Percentiles rank a stretch among this genome's conserved stretches.
Conservation (phyloP, 1,140 invertebrate genomes). For the Hypsibius dujardini region DNA sequence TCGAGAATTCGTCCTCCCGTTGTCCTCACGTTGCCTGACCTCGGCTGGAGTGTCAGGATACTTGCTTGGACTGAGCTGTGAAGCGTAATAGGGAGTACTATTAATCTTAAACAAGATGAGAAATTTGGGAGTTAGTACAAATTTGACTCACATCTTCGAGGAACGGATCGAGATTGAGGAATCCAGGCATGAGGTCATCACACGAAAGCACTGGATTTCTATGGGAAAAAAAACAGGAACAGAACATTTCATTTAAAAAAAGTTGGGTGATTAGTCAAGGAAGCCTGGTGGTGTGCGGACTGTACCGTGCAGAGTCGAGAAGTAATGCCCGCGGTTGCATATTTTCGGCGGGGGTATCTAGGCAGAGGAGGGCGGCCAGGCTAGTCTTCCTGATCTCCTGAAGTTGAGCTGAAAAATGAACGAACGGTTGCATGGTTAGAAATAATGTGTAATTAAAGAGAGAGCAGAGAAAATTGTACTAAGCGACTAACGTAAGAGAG, state of each 20-base stretch:
- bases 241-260: background rate
- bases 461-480: background rate
- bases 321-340: background rate
- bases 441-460: background rate
- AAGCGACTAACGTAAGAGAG: background rate
- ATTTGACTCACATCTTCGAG: background rate
- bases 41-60: background rate
- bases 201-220: background rate
- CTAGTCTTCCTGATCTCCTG: slow-evolving; percentile 26
- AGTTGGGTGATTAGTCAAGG: background rate
- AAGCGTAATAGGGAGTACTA: background rate
- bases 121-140: background rate
- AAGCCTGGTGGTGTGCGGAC: background rate
- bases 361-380: slow-evolving; percentile 25
- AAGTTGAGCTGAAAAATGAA: slow-evolving; percentile 24
- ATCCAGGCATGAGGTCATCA: background rate
- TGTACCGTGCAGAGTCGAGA: background rate
- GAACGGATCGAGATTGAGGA: background rate
- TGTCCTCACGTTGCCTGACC: background rate
- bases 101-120: background rate
- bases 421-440: background rate
- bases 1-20: background rate
- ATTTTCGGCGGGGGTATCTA: background rate
- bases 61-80: background rate
- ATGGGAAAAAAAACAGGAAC: background rate